Conservation (phyloP, 2,113 vertebrate genomes). For the Pampusana beccarii region DNA sequence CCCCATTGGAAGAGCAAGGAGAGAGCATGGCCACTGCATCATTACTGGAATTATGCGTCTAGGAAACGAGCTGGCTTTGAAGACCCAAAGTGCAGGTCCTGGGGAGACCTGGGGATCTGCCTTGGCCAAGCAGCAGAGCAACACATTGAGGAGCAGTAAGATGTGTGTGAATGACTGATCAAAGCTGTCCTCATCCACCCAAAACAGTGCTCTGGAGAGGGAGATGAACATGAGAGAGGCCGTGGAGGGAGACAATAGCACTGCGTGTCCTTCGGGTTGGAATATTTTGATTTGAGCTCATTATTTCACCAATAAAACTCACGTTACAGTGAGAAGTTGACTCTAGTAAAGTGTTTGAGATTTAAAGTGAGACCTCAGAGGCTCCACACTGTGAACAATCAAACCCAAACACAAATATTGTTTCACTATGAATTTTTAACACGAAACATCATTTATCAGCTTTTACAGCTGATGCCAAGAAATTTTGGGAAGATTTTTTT, state of each 20-base stretch:
- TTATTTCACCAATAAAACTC: not conserved
- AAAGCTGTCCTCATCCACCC: not conserved
- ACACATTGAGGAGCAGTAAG: rapidly evolving
- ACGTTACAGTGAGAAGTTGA: not conserved
- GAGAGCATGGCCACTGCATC: not conserved
- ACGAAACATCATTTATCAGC: not conserved
- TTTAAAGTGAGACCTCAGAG: not conserved
- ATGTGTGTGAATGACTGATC: rapidly evolving
- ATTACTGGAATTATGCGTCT: rapidly evolving
- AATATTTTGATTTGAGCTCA: not conserved
- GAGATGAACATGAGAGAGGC: not conserved
- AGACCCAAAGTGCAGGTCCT: not conserved
- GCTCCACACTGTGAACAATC: not conserved
- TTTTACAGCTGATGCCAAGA: not conserved
- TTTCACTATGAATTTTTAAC: not conserved
- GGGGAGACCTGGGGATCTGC: not conserved
- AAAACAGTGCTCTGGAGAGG: not conserved
- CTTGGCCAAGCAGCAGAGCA: not conserved
- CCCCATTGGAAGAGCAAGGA: not conserved
- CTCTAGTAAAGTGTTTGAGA: not conserved
- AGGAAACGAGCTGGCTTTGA: rapidly evolving
- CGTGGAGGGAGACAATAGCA: not conserved
- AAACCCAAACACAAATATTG: not conserved
- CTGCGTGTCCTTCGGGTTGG: not conserved
- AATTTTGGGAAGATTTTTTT: not conserved